Conservation (phyloP, 2,888 invertebrate species). For the Xanthorhoe spadicearia region DNA sequence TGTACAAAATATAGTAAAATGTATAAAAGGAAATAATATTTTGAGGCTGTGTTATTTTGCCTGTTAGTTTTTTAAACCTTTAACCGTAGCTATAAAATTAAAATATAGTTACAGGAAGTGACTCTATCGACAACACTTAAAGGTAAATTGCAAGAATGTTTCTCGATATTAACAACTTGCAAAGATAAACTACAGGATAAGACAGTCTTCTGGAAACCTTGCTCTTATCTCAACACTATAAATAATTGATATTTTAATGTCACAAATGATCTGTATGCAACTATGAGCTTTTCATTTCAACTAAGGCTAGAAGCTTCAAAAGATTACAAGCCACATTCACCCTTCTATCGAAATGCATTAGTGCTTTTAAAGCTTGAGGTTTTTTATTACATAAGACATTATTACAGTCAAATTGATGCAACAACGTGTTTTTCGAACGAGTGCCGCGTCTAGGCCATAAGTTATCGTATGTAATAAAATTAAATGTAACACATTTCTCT, state of each 20-base stretch:
- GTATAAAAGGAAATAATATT: too few relatives aligned
- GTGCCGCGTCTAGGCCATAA: constrained; percentile 79
- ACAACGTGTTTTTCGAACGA: constrained; percentile 78
- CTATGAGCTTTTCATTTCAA: constrained; percentile 58
- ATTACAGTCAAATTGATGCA: constrained; percentile 36
- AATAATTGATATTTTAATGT: constrained; percentile 84
- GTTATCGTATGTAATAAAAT: constrained; percentile 84
- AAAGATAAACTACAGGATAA: constrained; percentile 44
- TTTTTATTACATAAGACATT: constrained; percentile 42
- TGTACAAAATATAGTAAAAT: too few relatives aligned
- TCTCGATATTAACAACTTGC: constrained; percentile 34
- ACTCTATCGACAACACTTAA: constrained; percentile 21
- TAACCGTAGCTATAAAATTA: constrained; percentile 4
- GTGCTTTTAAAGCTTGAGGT: constrained; percentile 37
- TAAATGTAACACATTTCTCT: constrained; percentile 85
- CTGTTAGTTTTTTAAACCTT: not conserved
- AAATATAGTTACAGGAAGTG: constrained; percentile 20
- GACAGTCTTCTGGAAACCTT: constrained; percentile 66
- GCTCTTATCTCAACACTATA: constrained; percentile 78
- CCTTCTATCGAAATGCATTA: constrained; percentile 30
- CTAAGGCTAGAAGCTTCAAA: constrained; percentile 54
- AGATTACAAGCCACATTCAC: constrained; percentile 26
- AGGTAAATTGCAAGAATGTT: constrained; percentile 34
- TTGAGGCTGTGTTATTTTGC: too few relatives aligned
- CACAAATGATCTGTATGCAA: constrained; percentile 83